Evolutionary conservation across 2,113 vertebrate species (phyloP).

Genomic region (Morone chrysops): DNA sequence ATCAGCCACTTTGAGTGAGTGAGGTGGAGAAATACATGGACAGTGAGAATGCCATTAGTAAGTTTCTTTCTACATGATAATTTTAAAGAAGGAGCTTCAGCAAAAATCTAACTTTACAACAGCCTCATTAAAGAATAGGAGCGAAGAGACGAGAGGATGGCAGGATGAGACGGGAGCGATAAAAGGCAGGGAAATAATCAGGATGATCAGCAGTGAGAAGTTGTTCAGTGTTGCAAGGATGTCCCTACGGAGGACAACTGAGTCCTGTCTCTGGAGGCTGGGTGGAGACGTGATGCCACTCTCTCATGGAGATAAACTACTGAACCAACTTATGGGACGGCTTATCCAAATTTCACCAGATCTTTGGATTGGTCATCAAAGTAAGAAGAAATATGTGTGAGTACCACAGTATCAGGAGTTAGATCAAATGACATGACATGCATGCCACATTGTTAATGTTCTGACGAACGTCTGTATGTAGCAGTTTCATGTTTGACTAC

Average conservation of each 20-base stretch:
- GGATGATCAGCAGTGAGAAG: slow-evolving; percentile 32
- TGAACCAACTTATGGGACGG: slow-evolving; percentile 21
- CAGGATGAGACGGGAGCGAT: neutral
- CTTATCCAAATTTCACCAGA: slow-evolving; percentile 18
- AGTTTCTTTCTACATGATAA: neutral
- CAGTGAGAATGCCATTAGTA: neutral
- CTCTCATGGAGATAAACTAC: slow-evolving; percentile 53
- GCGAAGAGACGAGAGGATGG: neutral
- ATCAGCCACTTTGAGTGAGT: slow-evolving; percentile 41
- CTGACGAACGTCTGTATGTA: neutral
- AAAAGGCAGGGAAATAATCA: slow-evolving; percentile 31
- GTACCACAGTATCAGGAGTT: neutral
- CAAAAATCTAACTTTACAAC: neutral
- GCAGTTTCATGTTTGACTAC: neutral
- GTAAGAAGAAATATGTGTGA: neutral
- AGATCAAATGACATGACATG: neutral
- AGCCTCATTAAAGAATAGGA: neutral
- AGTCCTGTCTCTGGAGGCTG: slow-evolving; percentile 46
- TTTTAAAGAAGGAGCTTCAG: neutral
- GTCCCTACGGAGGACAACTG: slow-evolving; percentile 6
- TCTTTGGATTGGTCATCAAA: slow-evolving; percentile 38
- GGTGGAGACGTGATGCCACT: slow-evolving; percentile 54
- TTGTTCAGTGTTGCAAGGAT: slow-evolving; percentile 1
- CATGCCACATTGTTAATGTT: neutral
- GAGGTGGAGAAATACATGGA: neutral